Evolutionary conservation across 1,140 invertebrate species (phyloP).

Genomic region (Euura saliciscinereae): DNA sequence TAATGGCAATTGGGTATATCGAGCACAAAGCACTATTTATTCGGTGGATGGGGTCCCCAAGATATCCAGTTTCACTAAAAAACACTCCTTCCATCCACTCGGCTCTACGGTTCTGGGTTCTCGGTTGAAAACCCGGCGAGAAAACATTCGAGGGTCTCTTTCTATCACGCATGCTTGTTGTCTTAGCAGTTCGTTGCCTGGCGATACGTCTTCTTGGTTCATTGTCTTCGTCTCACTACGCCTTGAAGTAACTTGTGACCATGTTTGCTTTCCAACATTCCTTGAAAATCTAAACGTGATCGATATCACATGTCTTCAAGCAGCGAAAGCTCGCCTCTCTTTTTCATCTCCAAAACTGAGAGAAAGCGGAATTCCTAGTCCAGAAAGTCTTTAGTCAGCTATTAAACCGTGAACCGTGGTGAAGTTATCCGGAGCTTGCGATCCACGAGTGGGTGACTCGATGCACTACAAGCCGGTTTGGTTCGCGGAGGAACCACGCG

Average conservation of each 20-base stretch:
- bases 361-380: no score
- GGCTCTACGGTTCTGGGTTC: not conserved
- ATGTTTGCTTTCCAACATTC: no score
- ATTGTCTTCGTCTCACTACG: not conserved
- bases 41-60: not conserved
- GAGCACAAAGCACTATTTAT: conserved; percentile 11
- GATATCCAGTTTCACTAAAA: conserved; percentile 16
- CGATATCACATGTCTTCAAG: no score
- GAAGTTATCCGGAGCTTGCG: no score
- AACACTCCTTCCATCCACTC: not conserved
- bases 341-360: no score
- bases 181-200: conserved; percentile 37
- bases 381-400: no score
- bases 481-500: not conserved
- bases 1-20: conserved; percentile 14
- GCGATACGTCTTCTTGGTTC: conserved; percentile 23
- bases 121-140: not conserved
- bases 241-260: no score
- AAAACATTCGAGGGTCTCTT: conserved; percentile 17
- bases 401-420: no score
- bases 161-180: conserved; percentile 42
- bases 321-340: no score
- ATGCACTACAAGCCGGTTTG: no score
- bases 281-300: no score
- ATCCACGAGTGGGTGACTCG: no score